Conservation (phyloP, 2,113 vertebrate genomes). For the Hippocampus abdominalis region DNA sequence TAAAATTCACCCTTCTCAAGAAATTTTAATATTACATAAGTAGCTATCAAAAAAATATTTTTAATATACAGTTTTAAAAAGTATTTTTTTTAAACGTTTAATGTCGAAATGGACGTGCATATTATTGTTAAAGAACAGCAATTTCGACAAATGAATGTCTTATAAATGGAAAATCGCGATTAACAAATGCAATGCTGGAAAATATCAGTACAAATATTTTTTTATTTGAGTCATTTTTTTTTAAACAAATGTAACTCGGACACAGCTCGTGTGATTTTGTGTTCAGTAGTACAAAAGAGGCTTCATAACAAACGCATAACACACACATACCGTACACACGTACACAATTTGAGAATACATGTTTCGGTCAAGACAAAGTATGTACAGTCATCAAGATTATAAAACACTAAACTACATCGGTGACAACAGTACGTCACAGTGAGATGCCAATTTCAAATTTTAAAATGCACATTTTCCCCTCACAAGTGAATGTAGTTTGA, state of each 20-base stretch:
- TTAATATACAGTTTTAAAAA: no score
- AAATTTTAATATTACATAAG: no score
- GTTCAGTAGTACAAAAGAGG: constrained; percentile 53
- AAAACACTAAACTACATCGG: constrained; percentile 41
- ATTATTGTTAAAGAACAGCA: no score
- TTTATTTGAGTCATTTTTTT: constrained; percentile 46
- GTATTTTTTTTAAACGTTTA: no score
- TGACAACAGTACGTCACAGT: constrained; percentile 44
- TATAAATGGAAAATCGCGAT: background rate
- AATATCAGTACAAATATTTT: constrained; percentile 67
- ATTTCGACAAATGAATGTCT: no score
- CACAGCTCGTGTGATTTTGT: constrained; percentile 40
- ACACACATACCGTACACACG: constrained; percentile 9
- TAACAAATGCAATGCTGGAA: constrained; percentile 21
- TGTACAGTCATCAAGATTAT: constrained; percentile 42
- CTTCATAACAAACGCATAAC: constrained; percentile 1
- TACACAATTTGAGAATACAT: constrained; percentile 48
- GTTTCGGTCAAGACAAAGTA: constrained; percentile 42
- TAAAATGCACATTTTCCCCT: constrained; percentile 20
- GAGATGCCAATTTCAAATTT: constrained; percentile 29
- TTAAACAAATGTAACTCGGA: constrained; percentile 61
- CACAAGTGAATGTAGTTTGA: background rate
- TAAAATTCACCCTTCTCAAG: no score
- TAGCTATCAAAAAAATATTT: no score
- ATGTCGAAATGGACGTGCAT: no score